These are phyloP conservation scores for Andrena marginata DNA, from an alignment of 2,888 invertebrate genomes.

Conservation along the genomic window DNA sequence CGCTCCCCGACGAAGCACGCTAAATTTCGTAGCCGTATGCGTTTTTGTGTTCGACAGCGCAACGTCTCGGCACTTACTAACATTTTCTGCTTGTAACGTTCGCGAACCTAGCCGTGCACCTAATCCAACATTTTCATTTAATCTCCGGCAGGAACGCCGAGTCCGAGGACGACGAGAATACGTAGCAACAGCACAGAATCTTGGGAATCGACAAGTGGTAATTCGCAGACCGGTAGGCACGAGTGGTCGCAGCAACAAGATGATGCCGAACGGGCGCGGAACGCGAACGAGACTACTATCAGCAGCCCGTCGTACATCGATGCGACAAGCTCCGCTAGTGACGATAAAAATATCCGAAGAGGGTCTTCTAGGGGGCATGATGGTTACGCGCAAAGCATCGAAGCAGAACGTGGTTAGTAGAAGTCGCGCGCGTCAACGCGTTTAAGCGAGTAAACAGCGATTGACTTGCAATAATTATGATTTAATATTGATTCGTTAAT, in stretches of 20 bases:
- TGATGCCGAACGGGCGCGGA: conserved; percentile 66
- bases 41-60: neutral
- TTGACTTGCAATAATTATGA: too few relatives aligned
- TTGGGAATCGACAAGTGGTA: conserved; percentile 83
- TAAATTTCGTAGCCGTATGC: neutral
- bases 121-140: neutral
- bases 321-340: neutral
- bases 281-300: conserved; percentile 26
- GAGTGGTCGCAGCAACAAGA: conserved; percentile 78
- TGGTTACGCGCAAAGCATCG: conserved; percentile 85
- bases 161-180: conserved; percentile 79
- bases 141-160: conserved; percentile 72
- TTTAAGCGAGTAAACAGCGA: neutral
- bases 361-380: conserved; percentile 84
- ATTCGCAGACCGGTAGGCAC: conserved; percentile 73
- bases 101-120: neutral
- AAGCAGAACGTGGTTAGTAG: conserved; percentile 78
- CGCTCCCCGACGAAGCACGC: neutral
- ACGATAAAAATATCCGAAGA: conserved; percentile 23
- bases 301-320: conserved; percentile 9
- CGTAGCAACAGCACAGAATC: conserved; percentile 87
- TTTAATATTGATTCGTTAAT: conserved; percentile 35
- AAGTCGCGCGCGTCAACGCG: neutral
- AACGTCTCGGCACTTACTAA: conserved; percentile 3
- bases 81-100: neutral